Base-by-base conservation (phyloP, 2,113 vertebrate species). In the Pteronura brasiliensis region DNA sequence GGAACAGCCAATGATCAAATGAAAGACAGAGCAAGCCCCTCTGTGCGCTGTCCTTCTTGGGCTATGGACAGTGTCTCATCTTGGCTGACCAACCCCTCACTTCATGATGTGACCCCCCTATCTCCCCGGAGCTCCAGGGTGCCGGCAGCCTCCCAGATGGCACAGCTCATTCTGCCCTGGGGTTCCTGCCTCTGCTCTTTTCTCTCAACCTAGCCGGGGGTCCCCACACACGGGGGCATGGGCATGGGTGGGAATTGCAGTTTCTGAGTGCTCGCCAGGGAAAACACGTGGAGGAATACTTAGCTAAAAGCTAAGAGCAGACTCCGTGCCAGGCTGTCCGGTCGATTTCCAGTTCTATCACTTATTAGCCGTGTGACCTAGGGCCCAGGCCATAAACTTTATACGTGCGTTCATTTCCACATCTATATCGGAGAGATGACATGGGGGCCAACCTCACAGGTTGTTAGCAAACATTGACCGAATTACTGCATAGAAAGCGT, bases 371-470 rank as follows among this genome's bases (percentile, higher is more conserved):
- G 6, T 1, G 12, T 39, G 79, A n/a, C 42, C 63, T 6, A 23
- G 57, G 55, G 69, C 59, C 67, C 3, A 23, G 0, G 3, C 20
- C 18, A 15, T 7, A 72, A 42, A 29, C 85, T 49, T 13, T 29
- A 49, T 21, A 4, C 0, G 2, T 3, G 23, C 2, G 14, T 6
- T 15, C 65, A 25, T 1, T 1, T 47, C 82, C 12, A 44, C 55
- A 2, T 74, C 63, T 39, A 18, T 0, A 4, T 29, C 0, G 2
- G 0, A 4, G 27, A 69, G 9, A 0, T 6, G 63, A 57, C 15
- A 31, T 21, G 2, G 0, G 79, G 12, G 29, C 21, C 69, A 4
- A 7, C 47, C 57, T 27, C 4, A 1, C 0, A 3, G 65, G 59
- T 36, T n/a, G 20, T 3, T 31, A n/a, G 29, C 0, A 6, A 25